Conservation (phyloP, 2,113 vertebrate genomes). For the Hippocampus abdominalis region DNA sequence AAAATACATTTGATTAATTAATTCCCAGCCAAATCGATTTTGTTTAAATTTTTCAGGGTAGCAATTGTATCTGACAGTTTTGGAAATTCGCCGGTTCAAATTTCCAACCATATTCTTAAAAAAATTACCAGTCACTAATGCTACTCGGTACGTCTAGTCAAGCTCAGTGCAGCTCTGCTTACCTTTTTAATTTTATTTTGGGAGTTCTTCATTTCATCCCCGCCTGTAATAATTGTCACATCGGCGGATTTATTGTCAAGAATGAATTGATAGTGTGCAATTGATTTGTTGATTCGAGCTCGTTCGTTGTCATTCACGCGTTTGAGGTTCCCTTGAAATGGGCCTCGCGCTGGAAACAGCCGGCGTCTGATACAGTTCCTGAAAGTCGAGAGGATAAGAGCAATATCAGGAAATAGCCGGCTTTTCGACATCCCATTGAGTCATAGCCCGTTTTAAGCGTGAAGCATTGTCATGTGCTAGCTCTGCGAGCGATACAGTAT, state of each 20-base stretch:
- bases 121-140: no score
- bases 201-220: no score
- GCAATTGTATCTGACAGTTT: neutral
- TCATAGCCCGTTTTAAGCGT: neutral
- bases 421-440: constrained; percentile 9
- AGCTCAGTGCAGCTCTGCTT: no score
- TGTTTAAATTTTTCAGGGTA: neutral
- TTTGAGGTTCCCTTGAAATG: neutral
- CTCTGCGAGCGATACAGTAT: neutral
- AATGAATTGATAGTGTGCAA: no score
- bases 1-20: neutral
- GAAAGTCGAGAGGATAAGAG: neutral
- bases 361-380: neutral
- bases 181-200: no score
- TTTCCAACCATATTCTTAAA: neutral
- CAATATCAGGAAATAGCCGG: constrained; percentile 4
- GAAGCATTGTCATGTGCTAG: neutral
- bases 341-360: neutral
- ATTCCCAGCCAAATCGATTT: neutral
- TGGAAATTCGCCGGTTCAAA: neutral
- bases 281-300: neutral
- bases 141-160: no score
- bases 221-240: no score
- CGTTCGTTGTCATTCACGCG: neutral
- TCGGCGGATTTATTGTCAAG: no score